Base-by-base conservation (phyloP, 92 coral and sea anemone species). In the Phenganax subtilis region DNA sequence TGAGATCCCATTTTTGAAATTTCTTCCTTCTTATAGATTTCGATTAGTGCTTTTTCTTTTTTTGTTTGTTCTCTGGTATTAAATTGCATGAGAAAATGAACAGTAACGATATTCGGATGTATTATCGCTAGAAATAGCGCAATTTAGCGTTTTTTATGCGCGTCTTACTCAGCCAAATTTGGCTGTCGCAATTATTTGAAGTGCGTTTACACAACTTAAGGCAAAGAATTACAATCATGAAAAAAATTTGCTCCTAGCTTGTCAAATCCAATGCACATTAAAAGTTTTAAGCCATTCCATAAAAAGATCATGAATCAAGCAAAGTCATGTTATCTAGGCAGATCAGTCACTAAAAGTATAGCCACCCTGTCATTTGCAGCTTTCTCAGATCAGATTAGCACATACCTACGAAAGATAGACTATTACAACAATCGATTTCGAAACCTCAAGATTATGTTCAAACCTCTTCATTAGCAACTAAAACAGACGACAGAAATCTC, bases 151-250 rank as follows among this genome's bases (percentile, higher is more conserved):
- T 61, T 61, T 61, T 7, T 28, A 61, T 61, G 20, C 27, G 25
- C 67, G 67, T 61, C 8, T 61, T 15, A 28, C 25, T 61, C 2
- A 15, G 25, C 72, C 72, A 66, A 66, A 68, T 68, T 68, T 30
- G 53, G 73, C 54, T 29, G 31, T 68, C n/a, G 70, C 70, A 68
- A 68, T 30, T 68, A 68, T 68, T 76, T 57, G 7, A 52, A 62
- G 71, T 62, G 71, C 54, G 71, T 77, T 77, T 77, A 59, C 82
- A 60, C 47, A 77, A 77, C 57, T 56, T 17, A 57, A 11, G 27
- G 68, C 6, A 28, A 60, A 59, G 72, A 77, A 62, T 77, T 62
- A 54, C 70, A 77, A 77, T 44, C 70, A 62, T 17, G 82, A 60
- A 8, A 17, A 57, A 25, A 58, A 77, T 77, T 77, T 60, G 15